Evolutionary conservation across 1,140 invertebrate genomes (phyloP).

Genomic region (Drosophila burlai): DNA sequence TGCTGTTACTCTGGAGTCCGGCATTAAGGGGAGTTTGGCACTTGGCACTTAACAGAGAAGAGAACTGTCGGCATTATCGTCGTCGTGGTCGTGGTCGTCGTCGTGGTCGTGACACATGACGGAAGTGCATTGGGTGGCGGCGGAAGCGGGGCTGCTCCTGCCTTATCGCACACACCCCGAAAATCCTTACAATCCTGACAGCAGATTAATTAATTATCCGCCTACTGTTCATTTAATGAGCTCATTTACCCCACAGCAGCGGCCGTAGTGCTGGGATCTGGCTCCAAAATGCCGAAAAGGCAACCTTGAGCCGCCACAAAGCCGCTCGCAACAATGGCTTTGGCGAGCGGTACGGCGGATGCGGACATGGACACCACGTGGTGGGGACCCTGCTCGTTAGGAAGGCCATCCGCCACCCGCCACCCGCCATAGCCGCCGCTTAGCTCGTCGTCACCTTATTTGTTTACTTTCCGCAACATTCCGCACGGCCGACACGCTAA

Average conservation of each 20-base stretch:
- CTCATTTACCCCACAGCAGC: conserved; percentile 14
- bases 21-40: conserved; percentile 3
- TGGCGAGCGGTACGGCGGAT: conserved; percentile 5
- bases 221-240: conserved; percentile 22
- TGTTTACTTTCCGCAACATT: conserved; percentile 72
- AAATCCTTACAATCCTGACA: conserved; percentile 17
- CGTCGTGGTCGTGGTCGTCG: not conserved
- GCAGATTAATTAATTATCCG: conserved; percentile 23
- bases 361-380: conserved; percentile 19
- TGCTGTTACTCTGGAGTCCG: not conserved
- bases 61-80: not conserved
- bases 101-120: conserved; percentile 9
- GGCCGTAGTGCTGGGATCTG: not conserved
- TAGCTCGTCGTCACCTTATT: conserved; percentile 26
- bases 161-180: conserved; percentile 9
- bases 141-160: not conserved
- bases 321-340: conserved; percentile 16
- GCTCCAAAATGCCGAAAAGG: conserved; percentile 11
- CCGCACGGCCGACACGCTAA: conserved; percentile 51
- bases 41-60: conserved; percentile 5
- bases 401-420: conserved; percentile 5
- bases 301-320: conserved; percentile 21
- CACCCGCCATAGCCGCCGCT: not conserved
- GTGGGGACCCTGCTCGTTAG: conserved; percentile 11
- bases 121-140: conserved; percentile 8